Evolutionary conservation across 2,797 vertebrate species (phyloP), one percentile per base, ranked within the genome.

Genomic region (Acanthornis magna): DNA sequence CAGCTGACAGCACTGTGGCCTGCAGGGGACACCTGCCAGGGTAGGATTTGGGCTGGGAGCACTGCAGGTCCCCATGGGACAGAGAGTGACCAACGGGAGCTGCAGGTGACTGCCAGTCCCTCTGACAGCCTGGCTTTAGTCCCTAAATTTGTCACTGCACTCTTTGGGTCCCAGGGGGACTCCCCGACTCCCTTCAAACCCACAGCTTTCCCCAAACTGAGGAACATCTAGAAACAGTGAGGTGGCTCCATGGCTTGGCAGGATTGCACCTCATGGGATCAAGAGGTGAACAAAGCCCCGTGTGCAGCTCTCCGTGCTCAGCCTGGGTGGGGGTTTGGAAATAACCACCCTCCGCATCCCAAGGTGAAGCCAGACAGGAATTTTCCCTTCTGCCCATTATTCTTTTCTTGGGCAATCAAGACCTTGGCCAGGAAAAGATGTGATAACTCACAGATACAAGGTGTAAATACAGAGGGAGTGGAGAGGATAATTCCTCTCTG

Each of bases 401-500:
- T 95, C 79, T 93, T 86, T 92, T 54, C 85, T 82, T 2, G 0
- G 51, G 77, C 80, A 90, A 76, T 89, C 77, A 81, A 88, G 95
- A 81, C 96, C 96, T 95, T 97, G 96, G 77, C 72, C 72, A 77
- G 73, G 58, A 80, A 55, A 93, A 90, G 67, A 51, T 9, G 68
- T 47, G 71, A 91, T 97, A 95, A 94, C 50, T 97, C 94, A 96
- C 9, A 48, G 75, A 85, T 29, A 48, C 65, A 42, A 78, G 61
- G 77, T 62, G 79, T 91, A 96, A 96, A 94, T 85, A 81, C 80
- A 91, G 85, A 85, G 81, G 96, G 90, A 90, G 93, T 45, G 95
- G 91, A 90, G 55, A 85, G 74, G 67, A 55, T 50, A 89, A 94
- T 97, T 96, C 94, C 83, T 96, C 91, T 92, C 62, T 51, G 54